Evolutionary conservation across 2,797 vertebrate species (phyloP).

Genomic region (Pseudotriccus pelzelni): DNA sequence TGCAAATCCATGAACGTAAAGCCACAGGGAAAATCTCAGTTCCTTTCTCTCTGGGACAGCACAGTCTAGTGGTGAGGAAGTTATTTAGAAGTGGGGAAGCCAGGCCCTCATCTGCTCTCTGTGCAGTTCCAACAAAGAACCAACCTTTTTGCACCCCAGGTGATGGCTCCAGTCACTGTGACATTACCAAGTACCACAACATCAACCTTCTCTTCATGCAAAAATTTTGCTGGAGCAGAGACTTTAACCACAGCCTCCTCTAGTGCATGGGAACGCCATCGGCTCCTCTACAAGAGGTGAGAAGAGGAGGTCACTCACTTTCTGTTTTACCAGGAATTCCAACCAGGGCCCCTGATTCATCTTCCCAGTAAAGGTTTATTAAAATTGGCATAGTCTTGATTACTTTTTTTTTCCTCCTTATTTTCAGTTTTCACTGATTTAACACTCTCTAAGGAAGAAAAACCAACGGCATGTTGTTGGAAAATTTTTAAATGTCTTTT

Average conservation of each 20-base stretch:
- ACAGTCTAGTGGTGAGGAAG: not conserved
- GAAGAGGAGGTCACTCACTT: not conserved
- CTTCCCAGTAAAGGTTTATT: slow-evolving; percentile 23
- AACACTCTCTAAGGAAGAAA: slow-evolving; percentile 22
- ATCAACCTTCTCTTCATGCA: not conserved
- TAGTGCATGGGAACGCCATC: not conserved
- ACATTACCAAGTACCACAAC: not conserved
- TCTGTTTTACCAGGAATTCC: slow-evolving; percentile 35
- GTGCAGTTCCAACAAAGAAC: not conserved
- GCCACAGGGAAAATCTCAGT: not conserved
- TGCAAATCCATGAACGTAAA: not conserved
- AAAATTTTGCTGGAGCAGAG: not conserved
- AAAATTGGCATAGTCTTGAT: not conserved
- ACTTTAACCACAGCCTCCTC: not conserved
- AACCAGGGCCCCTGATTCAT: not conserved
- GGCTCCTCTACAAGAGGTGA: not conserved
- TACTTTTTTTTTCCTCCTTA: not conserved
- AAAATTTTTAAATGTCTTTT: slow-evolving; percentile 23
- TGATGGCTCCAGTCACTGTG: not conserved
- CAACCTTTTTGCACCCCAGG: not conserved
- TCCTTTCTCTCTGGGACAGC: not conserved
- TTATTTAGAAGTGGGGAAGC: not conserved
- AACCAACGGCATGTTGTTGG: slow-evolving; percentile 15
- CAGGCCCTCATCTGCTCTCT: not conserved
- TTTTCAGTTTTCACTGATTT: slow-evolving; percentile 40